These are phyloP conservation scores for Heliconius cydno DNA, from an alignment of 2,888 invertebrate species.

Conservation along the genomic window DNA sequence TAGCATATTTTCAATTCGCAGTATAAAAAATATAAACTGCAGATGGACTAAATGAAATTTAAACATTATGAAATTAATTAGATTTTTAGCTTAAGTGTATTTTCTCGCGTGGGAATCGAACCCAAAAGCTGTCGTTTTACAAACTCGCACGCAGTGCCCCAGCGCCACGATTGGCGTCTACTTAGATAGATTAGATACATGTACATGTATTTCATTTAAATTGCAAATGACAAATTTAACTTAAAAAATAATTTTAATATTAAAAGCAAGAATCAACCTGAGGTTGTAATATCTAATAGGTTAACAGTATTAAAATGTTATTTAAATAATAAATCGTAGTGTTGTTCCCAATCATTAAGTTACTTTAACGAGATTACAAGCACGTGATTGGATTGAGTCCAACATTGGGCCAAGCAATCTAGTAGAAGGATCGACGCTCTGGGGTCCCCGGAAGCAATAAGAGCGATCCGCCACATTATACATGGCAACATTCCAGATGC, in stretches of 20 bases:
- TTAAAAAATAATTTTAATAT: background rate
- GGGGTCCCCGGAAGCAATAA: conserved; percentile 63
- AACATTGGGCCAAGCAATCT: conserved; percentile 44
- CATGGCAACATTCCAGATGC: conserved; percentile 64
- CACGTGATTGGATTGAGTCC: conserved; percentile 50
- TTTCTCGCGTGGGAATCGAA: no score
- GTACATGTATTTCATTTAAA: no score
- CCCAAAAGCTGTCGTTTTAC: no score
- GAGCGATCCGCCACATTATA: conserved; percentile 62
- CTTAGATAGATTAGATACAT: no score
- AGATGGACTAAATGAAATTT: background rate
- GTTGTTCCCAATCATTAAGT: conserved; percentile 19
- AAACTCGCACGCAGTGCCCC: no score
- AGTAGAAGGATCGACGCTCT: conserved; percentile 42
- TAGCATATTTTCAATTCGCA: background rate
- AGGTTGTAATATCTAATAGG: conserved; percentile 1
- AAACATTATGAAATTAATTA: conserved; percentile 16
- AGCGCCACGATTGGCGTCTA: no score
- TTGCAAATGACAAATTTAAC: no score
- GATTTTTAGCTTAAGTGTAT: no score
- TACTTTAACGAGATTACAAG: conserved; percentile 37
- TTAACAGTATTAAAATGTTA: background rate
- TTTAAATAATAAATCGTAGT: conserved; percentile 21
- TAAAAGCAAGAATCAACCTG: background rate
- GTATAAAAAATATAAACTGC: background rate